These are phyloP conservation scores for Sardinella longiceps DNA, from an alignment of 2,797 vertebrate species.

Conservation along the genomic window DNA sequence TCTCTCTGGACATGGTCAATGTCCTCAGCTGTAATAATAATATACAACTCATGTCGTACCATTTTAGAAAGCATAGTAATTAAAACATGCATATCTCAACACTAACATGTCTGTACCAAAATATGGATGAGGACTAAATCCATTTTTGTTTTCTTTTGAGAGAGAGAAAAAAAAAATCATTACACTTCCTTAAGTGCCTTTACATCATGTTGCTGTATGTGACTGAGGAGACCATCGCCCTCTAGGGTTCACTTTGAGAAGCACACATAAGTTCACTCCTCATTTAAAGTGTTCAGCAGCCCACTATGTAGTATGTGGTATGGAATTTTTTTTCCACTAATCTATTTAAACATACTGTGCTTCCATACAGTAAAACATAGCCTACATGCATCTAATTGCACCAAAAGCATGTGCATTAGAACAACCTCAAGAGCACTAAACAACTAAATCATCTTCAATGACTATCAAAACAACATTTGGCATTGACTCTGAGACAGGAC, in stretches of 20 bases:
- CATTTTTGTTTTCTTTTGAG: background rate
- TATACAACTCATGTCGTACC: conserved; percentile 31
- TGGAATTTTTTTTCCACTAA: conserved; percentile 7
- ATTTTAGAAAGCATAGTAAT: conserved; percentile 5
- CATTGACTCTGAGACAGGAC: background rate
- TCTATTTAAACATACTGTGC: background rate
- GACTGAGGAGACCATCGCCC: conserved; percentile 18
- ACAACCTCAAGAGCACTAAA: background rate
- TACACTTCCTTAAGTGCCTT: background rate
- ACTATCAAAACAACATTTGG: conserved; percentile 16
- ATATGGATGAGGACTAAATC: background rate
- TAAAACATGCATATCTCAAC: conserved; percentile 18
- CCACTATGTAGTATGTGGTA: conserved; percentile 29
- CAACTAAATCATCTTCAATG: background rate
- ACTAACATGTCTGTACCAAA: background rate
- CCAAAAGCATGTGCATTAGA: background rate
- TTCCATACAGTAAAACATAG: background rate
- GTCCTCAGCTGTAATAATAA: background rate
- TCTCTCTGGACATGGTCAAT: conserved; percentile 40
- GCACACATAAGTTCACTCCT: conserved; percentile 17
- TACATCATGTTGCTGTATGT: background rate
- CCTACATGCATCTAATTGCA: background rate
- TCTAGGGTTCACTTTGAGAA: conserved; percentile 41
- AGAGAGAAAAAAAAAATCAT: background rate
- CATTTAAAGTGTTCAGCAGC: conserved; percentile 28